phyloP scores from a whole-genome alignment of 2,113 vertebrate genomes.

The Phaethornis superciliosus region DNA sequence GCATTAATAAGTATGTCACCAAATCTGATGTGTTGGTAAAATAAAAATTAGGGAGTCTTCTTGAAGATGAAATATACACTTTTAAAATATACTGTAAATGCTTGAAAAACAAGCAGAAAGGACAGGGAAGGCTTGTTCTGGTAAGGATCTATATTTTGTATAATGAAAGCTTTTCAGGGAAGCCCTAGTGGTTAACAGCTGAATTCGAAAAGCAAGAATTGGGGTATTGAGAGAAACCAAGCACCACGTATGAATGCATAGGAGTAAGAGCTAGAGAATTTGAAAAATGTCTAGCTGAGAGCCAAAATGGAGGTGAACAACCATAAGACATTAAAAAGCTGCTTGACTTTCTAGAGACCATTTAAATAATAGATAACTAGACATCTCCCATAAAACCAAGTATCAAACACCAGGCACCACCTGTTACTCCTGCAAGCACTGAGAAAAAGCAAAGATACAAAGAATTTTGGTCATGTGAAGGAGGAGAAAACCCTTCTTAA shows the following conservation, averaged over 20 bases:
- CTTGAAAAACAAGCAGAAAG: neutral
- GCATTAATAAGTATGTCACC: neutral
- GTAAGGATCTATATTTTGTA: neutral
- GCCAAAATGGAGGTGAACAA: constrained; percentile 47
- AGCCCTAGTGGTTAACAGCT: constrained; percentile 5
- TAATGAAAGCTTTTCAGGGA: neutral
- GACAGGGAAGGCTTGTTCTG: neutral
- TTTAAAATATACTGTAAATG: neutral
- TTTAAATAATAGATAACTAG: constrained; percentile 30
- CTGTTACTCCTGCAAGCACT: constrained; percentile 16
- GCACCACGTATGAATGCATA: neutral
- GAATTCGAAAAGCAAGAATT: constrained; percentile 10
- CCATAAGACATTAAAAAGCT: constrained; percentile 46
- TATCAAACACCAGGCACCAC: constrained; percentile 55
- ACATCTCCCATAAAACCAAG: neutral
- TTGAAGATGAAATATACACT: neutral
- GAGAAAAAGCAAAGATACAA: neutral
- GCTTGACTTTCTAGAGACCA: constrained; percentile 35
- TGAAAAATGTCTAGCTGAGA: constrained; percentile 51
- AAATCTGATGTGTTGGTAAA: neutral
- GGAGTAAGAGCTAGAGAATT: constrained; percentile 54
- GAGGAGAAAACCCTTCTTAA: neutral
- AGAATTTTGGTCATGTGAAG: constrained; percentile 21
- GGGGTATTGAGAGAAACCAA: constrained; percentile 16
- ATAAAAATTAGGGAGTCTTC: neutral